Conservation (phyloP, 2,113 vertebrate genomes). For the Columba livia region DNA sequence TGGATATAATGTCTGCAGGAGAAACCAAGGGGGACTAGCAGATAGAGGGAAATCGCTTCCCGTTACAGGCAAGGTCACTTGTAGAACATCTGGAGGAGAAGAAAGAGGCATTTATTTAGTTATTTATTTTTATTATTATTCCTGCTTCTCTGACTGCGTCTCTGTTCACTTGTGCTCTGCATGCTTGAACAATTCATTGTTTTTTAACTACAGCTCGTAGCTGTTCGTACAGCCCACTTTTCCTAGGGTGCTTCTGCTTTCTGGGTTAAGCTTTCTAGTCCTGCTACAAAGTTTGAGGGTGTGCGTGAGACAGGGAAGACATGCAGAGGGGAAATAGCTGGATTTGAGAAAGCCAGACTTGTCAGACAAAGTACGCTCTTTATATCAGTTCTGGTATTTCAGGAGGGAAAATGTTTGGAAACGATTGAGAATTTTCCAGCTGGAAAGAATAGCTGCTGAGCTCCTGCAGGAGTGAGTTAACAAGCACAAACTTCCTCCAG, state of each 20-base stretch:
- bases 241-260: neutral
- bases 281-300: neutral
- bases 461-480: neutral
- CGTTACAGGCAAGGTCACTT: neutral
- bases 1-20: neutral
- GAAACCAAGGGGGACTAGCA: neutral
- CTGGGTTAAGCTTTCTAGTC: neutral
- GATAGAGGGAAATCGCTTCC: neutral
- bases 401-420: neutral
- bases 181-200: rapidly evolving
- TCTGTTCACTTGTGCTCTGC: neutral
- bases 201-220: neutral
- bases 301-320: neutral
- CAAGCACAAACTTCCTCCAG: neutral
- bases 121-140: neutral
- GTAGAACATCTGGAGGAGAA: neutral
- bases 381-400: neutral
- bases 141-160: neutral
- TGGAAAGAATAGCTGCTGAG: neutral
- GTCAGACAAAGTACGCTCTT: neutral
- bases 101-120: neutral
- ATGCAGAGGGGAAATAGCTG: neutral
- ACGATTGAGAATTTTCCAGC: neutral
- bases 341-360: neutral
- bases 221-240: neutral